These are phyloP conservation scores for Xanthostigma xanthostigma DNA, from an alignment of 2,888 invertebrate genomes.

Conservation along the genomic window DNA sequence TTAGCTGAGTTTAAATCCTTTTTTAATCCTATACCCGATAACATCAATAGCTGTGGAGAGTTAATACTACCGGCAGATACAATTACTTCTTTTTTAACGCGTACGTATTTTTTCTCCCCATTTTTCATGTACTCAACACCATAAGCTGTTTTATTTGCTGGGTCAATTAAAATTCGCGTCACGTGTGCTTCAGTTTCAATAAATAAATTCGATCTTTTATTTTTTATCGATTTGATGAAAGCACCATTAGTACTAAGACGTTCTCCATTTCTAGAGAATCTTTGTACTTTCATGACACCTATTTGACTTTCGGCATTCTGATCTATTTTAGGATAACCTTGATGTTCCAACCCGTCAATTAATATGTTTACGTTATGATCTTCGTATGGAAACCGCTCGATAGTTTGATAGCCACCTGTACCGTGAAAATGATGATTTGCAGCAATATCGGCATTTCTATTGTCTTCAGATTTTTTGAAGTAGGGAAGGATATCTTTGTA, in stretches of 20 bases:
- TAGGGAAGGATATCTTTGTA: conserved; percentile 6
- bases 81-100: conserved; percentile 33
- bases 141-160: neutral
- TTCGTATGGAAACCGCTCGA: neutral
- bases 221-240: neutral
- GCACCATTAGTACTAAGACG: neutral
- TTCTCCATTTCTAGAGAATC: neutral
- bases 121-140: neutral
- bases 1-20: neutral
- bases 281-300: neutral
- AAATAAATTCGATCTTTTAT: neutral
- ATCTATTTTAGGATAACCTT: neutral
- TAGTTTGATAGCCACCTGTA: neutral
- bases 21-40: conserved; percentile 18
- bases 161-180: neutral
- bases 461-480: neutral
- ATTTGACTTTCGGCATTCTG: neutral
- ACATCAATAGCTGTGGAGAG: conserved; percentile 39
- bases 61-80: conserved; percentile 39
- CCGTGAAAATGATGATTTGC: neutral
- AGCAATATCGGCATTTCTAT: neutral
- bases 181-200: neutral
- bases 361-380: neutral
- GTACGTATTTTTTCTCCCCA: conserved; percentile 4
- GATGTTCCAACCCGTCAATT: neutral